Conservation (phyloP, 2,888 invertebrate species). For the Marasmarcha lunaedactyla region DNA sequence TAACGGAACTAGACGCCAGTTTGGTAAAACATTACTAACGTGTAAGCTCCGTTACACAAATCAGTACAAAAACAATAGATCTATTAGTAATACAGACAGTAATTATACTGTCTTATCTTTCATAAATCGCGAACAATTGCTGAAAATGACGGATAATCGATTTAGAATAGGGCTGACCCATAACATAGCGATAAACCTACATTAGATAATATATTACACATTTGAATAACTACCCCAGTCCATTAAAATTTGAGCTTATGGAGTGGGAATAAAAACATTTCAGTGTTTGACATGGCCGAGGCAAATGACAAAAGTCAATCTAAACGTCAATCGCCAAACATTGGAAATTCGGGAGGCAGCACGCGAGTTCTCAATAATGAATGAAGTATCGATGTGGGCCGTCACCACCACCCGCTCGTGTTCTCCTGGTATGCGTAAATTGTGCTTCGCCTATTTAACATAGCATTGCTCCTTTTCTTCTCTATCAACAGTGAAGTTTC, state of each 20-base stretch:
- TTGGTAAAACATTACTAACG: too few relatives aligned
- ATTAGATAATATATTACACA: too few relatives aligned
- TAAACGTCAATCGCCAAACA: slow-evolving; percentile 70
- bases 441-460: neutral
- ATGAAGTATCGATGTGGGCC: slow-evolving; percentile 67
- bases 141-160: slow-evolving; percentile 26
- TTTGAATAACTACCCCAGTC: slow-evolving; percentile 53
- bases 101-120: slow-evolving; percentile 20
- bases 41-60: neutral
- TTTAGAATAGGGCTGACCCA: too few relatives aligned
- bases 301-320: slow-evolving; percentile 71
- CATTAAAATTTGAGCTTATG: slow-evolving; percentile 48
- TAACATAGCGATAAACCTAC: too few relatives aligned
- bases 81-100: slow-evolving; percentile 15
- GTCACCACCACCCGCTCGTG: slow-evolving; percentile 35
- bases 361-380: slow-evolving; percentile 68
- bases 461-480: too few relatives aligned
- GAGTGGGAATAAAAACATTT: slow-evolving; percentile 64
- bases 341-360: slow-evolving; percentile 64
- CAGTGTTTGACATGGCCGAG: slow-evolving; percentile 62
- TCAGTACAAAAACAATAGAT: slow-evolving; percentile 14
- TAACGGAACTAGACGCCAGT: slow-evolving; percentile 22
- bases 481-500: too few relatives aligned
- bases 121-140: slow-evolving; percentile 19
- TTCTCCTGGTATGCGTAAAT: neutral